Evolutionary conservation across 2,113 vertebrate genomes (phyloP).

Genomic region (Micromys minutus): DNA sequence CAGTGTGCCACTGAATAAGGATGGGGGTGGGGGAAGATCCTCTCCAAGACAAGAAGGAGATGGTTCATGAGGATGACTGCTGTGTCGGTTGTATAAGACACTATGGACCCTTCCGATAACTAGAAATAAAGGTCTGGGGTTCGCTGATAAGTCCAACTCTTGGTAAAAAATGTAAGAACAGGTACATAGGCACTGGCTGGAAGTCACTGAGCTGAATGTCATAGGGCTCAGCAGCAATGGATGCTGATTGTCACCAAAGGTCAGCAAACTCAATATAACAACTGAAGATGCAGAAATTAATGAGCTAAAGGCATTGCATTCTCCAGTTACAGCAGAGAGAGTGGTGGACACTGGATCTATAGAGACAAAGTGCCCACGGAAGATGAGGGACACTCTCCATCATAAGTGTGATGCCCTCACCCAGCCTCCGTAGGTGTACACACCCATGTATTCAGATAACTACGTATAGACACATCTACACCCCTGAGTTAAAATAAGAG

Average conservation of each 20-base stretch:
- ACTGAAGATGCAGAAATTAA: not conserved
- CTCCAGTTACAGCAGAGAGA: not conserved
- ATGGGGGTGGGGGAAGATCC: too few species aligned
- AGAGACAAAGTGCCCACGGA: not conserved
- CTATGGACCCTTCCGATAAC: not conserved
- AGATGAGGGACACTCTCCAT: not conserved
- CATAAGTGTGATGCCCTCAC: not conserved
- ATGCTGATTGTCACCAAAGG: not conserved
- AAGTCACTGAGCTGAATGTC: not conserved
- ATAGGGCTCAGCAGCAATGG: not conserved
- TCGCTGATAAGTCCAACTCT: not conserved
- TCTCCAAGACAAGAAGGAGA: not conserved
- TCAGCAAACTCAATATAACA: not conserved
- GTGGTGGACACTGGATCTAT: not conserved
- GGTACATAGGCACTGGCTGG: not conserved
- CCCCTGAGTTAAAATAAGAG: not conserved
- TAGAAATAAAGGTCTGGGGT: not conserved
- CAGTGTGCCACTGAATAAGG: not conserved
- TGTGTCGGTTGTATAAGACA: not conserved
- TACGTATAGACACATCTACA: not conserved
- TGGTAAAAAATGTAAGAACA: slow-evolving; percentile 14
- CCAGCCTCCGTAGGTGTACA: not conserved
- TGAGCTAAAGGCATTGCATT: not conserved
- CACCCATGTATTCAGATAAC: not conserved
- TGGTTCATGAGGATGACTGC: not conserved